Evolutionary conservation across 2,113 vertebrate species (phyloP).

Genomic region (Gavialis gangeticus): DNA sequence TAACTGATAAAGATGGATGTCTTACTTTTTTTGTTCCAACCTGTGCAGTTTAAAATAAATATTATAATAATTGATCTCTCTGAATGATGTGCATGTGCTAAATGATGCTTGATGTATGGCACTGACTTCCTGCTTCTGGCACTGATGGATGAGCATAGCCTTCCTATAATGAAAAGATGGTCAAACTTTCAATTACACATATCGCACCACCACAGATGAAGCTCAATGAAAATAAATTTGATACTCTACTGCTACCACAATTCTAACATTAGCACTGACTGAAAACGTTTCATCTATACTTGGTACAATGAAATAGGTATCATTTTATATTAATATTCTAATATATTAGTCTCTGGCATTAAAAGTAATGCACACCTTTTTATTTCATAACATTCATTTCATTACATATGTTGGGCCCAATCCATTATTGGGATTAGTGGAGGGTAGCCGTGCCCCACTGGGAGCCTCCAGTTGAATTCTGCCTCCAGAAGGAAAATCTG

Average conservation of each 20-base stretch:
- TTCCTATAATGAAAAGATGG: constrained; percentile 73
- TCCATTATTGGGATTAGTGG: background rate
- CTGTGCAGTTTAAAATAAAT: constrained; percentile 73
- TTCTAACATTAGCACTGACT: background rate
- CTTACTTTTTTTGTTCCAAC: constrained; percentile 62
- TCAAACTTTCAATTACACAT: constrained; percentile 66
- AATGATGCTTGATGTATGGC: constrained; percentile 60
- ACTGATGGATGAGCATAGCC: constrained; percentile 72
- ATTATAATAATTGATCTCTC: constrained; percentile 77
- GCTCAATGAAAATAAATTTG: constrained; percentile 3
- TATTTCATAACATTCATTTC: constrained; percentile 43
- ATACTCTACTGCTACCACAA: background rate
- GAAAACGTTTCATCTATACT: background rate
- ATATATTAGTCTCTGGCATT: constrained; percentile 20
- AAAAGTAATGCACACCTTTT: background rate
- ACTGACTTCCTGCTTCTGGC: constrained; percentile 59
- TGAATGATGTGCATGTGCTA: constrained; percentile 68
- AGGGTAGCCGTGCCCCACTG: constrained; percentile 14
- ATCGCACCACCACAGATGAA: constrained; percentile 16
- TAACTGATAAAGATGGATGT: constrained; percentile 76
- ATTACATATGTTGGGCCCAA: constrained; percentile 36
- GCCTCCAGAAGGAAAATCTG: too few species aligned
- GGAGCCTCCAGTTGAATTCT: background rate
- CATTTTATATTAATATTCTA: constrained; percentile 7
- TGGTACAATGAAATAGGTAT: constrained; percentile 8